A percentile compares a stretch with the other conserved stretches of the same genome.
Evolutionary conservation across 2,797 vertebrate species (phyloP).

Genomic region (Nyctibius grandis): DNA sequence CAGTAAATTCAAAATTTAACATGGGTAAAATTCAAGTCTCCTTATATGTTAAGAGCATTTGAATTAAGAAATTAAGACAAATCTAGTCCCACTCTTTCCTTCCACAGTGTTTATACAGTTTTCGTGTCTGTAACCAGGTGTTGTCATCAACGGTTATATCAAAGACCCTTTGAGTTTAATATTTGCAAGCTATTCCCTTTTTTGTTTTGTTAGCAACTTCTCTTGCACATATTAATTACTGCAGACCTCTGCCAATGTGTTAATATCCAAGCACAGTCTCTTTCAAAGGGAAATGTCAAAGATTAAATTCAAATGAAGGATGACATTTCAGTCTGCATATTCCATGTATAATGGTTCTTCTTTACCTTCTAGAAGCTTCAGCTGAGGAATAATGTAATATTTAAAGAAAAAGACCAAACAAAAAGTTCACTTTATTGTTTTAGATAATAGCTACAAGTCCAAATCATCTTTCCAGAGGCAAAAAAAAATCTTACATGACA

Average conservation of each 20-base stretch:
- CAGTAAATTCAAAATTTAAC: background rate
- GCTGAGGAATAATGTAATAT: background rate
- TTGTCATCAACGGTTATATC: background rate
- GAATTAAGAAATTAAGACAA: background rate
- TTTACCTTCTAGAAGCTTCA: background rate
- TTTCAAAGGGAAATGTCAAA: slow-evolving; percentile 47
- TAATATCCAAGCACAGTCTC: background rate
- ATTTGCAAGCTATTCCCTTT: slow-evolving; percentile 43
- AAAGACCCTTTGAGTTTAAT: slow-evolving; percentile 8
- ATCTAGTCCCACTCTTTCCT: background rate
- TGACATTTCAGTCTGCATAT: slow-evolving; percentile 14
- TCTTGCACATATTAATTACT: slow-evolving; percentile 39
- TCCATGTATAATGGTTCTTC: background rate
- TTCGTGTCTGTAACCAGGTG: background rate
- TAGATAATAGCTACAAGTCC: background rate
- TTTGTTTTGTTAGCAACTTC: slow-evolving; percentile 36
- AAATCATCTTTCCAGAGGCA: background rate
- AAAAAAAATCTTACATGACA: background rate
- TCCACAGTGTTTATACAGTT: background rate
- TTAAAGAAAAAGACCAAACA: background rate
- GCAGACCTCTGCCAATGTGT: slow-evolving; percentile 3
- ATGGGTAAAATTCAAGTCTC: background rate
- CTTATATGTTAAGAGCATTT: background rate
- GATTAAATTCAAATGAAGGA: slow-evolving; percentile 31
- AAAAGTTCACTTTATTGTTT: background rate